Percentiles rank a stretch among this genome's conserved stretches.
Conservation (phyloP, 2,888 invertebrate species). For the Galeopsomyia nigrocyanea region DNA sequence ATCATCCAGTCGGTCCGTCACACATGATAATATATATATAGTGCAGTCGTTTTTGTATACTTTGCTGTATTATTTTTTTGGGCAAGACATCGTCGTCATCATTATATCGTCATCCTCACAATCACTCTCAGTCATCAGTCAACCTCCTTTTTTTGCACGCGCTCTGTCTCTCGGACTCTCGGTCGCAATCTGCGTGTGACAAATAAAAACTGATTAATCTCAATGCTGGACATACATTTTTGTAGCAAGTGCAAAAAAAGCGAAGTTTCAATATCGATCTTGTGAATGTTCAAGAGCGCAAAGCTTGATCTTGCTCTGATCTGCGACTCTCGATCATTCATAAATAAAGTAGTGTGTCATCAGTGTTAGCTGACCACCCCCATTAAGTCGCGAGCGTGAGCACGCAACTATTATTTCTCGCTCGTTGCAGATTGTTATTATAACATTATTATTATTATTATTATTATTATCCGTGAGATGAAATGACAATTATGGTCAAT, state of each 20-base stretch:
- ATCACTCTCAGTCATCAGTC: conserved; percentile 20
- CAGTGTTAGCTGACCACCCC: too few species aligned
- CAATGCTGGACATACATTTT: too few species aligned
- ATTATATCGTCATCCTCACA: conserved; percentile 5
- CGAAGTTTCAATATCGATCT: conserved; percentile 14
- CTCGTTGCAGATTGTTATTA: conserved; percentile 21
- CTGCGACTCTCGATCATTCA: background rate
- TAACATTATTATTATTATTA: too few species aligned
- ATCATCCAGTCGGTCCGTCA: too few species aligned
- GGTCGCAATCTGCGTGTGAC: background rate
- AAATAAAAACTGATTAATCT: too few species aligned
- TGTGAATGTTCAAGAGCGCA: conserved; percentile 11
- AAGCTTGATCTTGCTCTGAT: too few species aligned
- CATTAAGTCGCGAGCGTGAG: conserved; percentile 6
- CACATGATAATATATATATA: too few species aligned
- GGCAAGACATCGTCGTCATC: conserved; percentile 31
- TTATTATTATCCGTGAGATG: too few species aligned
- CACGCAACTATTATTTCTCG: conserved; percentile 28
- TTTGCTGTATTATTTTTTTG: conserved; percentile 15
- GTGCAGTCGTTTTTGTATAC: too few species aligned
- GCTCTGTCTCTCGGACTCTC: too few species aligned
- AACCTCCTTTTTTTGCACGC: conserved; percentile 15
- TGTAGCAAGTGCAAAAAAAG: conserved; percentile 13
- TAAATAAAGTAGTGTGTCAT: background rate
- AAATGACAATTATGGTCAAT: too few species aligned